Base-by-base conservation (phyloP, 2,113 vertebrate species). In the Centropristis striata region DNA sequence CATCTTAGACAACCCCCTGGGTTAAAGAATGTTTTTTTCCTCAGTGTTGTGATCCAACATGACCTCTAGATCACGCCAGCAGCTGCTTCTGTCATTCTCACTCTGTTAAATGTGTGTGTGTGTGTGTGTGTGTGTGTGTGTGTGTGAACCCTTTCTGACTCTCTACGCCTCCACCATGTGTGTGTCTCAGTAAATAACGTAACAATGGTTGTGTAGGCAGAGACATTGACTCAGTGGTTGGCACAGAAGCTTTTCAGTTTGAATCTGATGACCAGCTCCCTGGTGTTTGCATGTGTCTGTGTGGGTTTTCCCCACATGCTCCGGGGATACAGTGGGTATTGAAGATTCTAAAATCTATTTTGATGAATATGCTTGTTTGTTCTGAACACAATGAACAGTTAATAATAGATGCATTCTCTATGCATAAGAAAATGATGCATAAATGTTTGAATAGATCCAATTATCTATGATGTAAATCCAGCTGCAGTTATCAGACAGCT, bases 11-110 rank as follows among this genome's bases (percentile, higher is more conserved):
- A 74, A 57, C 83, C 86, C 86, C 81, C 86, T 65, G 80, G 86
- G 88, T 90, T 55, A 72, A 92, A 91, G 85, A 91, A 92, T 91
- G 89, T 93, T 87, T 90, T 92, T 88, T 81, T 76, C 78, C 78
- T 85, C 78, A 20, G 61, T 76, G 78, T 88, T 87, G 89, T 88
- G 88, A 88, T 91, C 87, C 68, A 78, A 90, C 86, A 80, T 89
- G 92, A 94, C 93, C 91, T 79, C 72, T 47, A 57, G 84, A 81
- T 87, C 84, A 85, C 21, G 75, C 50, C 53, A 75, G 87, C 93
- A 93, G 93, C 91, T 94, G 93, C 82, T 82, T 71, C 87, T 86
- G 87, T 91, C 92, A 87, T 79, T 94, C 91, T 80, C 49, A 64
- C 78, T 5, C 7, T 71, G 70, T 78, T 70, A 23, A 36, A 58